Base-by-base conservation (phyloP, 2,113 vertebrate genomes). In the Cisticola juncidis region DNA sequence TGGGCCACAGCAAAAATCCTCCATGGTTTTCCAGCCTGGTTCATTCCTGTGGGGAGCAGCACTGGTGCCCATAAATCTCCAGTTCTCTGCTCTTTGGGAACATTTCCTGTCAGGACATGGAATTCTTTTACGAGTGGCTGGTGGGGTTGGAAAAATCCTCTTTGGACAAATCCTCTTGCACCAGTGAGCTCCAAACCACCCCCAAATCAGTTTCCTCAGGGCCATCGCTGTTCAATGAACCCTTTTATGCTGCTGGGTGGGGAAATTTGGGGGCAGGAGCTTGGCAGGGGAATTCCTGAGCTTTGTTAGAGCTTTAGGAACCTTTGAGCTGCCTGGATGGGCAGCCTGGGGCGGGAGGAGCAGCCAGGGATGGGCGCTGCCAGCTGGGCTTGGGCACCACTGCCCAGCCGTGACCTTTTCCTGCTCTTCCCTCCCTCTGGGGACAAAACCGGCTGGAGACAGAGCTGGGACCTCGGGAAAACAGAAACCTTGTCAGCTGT, bases 391-490 rank as follows among this genome's bases (percentile, higher is more conserved):
- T 9, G 53, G 4, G 2, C 66, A 56, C 61, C 53, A 44, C 20
- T 64, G 2, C 24, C 64, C 87, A 24, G 38, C 23, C 53, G 42
- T 24, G 88, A 61, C 79, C 82, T 92, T 66, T 12, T 48, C 20
- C 58, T 90, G 66, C 26, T 72, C 50, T 48, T 51, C 58, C 70
- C 25, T 5, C 47, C 38, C 38, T 44, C 12, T 2, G 35, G 42
- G 45, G 18, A 48, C 50, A 44, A 19, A 38, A 26, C 18, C 0
- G 0, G 36, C 16, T 0, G 18, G 61, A 61, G 69, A 24, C 0
- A 1, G 54, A 61, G 31, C 4, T 0, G 17, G 22, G 6, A 24
- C 13, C 53, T 26, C 3, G 0, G 62, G n/a, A 5, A 20, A 29
- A 47, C 0, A 11, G 89, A 76, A 92, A 57, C 23, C 53, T 53